These are phyloP conservation scores for Deilephila porcellus DNA, from an alignment of 2,888 invertebrate species.

Conservation along the genomic window DNA sequence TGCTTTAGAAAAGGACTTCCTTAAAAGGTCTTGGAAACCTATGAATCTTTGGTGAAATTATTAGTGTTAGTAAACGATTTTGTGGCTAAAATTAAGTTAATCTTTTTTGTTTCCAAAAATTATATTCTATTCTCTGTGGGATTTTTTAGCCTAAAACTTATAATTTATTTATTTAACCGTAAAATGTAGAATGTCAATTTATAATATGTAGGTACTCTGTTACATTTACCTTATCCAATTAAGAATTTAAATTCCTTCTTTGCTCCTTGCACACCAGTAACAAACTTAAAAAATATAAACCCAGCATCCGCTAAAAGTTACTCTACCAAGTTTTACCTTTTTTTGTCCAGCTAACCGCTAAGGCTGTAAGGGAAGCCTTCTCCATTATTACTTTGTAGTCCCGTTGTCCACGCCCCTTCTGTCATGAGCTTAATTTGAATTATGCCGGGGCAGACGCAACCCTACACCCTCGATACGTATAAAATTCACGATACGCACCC, in stretches of 20 bases:
- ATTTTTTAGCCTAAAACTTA: too few species aligned
- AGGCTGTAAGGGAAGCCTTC: neutral
- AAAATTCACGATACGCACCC: constrained; percentile 66
- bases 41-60: too few species aligned
- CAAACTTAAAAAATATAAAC: neutral
- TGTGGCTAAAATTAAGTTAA: too few species aligned
- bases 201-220: too few species aligned
- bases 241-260: neutral
- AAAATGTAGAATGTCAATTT: too few species aligned
- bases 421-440: constrained; percentile 81
- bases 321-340: neutral
- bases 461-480: constrained; percentile 61
- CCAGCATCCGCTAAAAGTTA: neutral
- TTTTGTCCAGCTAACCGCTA: neutral
- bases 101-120: too few species aligned
- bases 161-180: too few species aligned
- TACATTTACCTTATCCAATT: neutral
- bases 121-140: too few species aligned
- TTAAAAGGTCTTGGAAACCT: too few species aligned
- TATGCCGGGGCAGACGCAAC: constrained; percentile 68
- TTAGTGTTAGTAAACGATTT: too few species aligned
- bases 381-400: constrained; percentile 36
- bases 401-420: constrained; percentile 60
- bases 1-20: too few species aligned
- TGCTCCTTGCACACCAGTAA: neutral